Evolutionary conservation across 2,888 invertebrate genomes (phyloP).

Genomic region (Acleris holmiana): DNA sequence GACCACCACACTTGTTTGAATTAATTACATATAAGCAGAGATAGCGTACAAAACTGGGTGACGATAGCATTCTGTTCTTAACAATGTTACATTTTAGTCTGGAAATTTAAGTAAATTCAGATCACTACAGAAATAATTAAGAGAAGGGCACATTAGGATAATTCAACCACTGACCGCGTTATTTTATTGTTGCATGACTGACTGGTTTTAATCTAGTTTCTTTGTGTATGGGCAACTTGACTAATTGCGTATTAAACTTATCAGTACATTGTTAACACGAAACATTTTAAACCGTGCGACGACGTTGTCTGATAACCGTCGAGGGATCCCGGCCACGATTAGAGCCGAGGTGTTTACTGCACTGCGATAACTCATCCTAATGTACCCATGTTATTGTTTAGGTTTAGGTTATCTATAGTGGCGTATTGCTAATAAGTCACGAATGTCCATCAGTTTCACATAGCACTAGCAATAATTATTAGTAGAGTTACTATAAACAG

Average conservation of each 20-base stretch:
- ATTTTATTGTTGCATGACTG: conserved; percentile 26
- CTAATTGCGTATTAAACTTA: conserved; percentile 22
- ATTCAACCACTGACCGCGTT: conserved; percentile 11
- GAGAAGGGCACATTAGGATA: conserved; percentile 30
- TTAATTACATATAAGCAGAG: not conserved
- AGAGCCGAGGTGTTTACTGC: conserved; percentile 1
- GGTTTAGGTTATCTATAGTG: conserved; percentile 11
- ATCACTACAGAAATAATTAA: conserved; percentile 19
- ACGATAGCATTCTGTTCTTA: not conserved
- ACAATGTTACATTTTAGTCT: not conserved
- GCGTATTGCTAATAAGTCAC: conserved; percentile 29
- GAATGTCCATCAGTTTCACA: conserved; percentile 49
- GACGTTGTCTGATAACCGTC: conserved; percentile 24
- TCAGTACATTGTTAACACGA: conserved; percentile 18
- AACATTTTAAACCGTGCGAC: conserved; percentile 16
- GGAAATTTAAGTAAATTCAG: conserved; percentile 1
- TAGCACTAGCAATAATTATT: conserved; percentile 74
- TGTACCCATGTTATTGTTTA: conserved; percentile 24
- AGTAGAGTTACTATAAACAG: conserved; percentile 64
- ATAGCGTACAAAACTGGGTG: no score
- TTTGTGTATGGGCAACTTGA: conserved; percentile 24
- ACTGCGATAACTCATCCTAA: conserved; percentile 22
- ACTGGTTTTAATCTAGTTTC: conserved; percentile 26
- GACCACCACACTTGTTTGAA: not conserved
- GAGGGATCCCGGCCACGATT: conserved; percentile 11